These are phyloP conservation scores for Caenorhabditis becei DNA, from an alignment of 2,888 invertebrate genomes.

Conservation along the genomic window DNA sequence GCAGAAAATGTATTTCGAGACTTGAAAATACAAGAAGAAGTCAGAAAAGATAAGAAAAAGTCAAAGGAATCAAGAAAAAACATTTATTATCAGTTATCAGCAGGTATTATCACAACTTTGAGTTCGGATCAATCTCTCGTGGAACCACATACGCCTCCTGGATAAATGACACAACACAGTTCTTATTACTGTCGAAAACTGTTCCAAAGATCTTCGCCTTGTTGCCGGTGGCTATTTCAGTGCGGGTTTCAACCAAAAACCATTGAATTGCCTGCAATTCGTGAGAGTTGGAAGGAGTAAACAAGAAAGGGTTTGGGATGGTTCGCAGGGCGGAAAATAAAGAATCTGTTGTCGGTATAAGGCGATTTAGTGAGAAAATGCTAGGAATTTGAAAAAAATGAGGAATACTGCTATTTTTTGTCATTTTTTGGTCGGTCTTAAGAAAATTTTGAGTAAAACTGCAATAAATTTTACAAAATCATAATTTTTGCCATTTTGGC, in stretches of 20 bases:
- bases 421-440: too few relatives aligned
- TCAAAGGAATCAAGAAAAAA: conserved; percentile 6
- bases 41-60: not conserved
- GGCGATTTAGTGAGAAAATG: too few relatives aligned
- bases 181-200: conserved; percentile 49
- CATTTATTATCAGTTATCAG: not conserved
- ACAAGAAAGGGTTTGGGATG: not conserved
- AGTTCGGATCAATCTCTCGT: not conserved
- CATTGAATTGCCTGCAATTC: conserved; percentile 57
- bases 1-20: not conserved
- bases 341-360: too few relatives aligned
- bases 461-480: too few relatives aligned
- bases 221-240: conserved; percentile 53
- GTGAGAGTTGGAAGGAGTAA: not conserved
- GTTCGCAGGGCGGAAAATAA: too few relatives aligned
- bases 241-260: conserved; percentile 53
- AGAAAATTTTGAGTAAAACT: too few relatives aligned
- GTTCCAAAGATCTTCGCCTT: conserved; percentile 57
- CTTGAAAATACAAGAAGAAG: not conserved
- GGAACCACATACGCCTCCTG: conserved; percentile 58
- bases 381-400: too few relatives aligned
- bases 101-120: conserved; percentile 27
- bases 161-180: conserved; percentile 55
- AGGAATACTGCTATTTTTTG: too few relatives aligned
- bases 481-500: too few relatives aligned